Conservation (phyloP, 53 echinoderm and acorn worm genomes). For the Arbacia lixula region DNA sequence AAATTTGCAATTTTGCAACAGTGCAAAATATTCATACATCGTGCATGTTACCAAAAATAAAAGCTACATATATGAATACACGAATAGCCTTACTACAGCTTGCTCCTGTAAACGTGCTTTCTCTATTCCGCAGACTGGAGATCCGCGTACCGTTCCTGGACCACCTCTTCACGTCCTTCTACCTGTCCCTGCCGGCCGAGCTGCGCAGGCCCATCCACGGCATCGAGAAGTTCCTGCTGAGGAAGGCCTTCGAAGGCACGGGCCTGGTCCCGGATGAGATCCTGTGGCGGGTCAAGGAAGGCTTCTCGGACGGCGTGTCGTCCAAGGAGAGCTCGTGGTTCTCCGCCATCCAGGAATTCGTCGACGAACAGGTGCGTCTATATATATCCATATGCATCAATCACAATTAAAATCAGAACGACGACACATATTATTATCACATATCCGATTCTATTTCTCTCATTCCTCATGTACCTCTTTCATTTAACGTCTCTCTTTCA, state of each 20-base stretch:
- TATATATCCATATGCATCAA: too few relatives aligned
- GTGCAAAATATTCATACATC: too few relatives aligned
- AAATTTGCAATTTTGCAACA: too few relatives aligned
- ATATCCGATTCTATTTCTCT: too few relatives aligned
- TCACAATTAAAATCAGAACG: too few relatives aligned
- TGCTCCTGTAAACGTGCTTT: not conserved
- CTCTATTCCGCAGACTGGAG: not conserved
- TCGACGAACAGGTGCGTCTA: slow-evolving; percentile 19
- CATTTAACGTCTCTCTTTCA: too few relatives aligned
- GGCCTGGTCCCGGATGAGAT: slow-evolving; percentile 25
- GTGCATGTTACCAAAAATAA: too few relatives aligned
- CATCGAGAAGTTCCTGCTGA: slow-evolving; percentile 27
- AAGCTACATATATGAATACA: too few relatives aligned
- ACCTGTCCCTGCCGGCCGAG: not conserved
- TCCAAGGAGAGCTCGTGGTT: slow-evolving; percentile 41
- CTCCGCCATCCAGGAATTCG: not conserved
- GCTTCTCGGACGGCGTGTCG: slow-evolving; percentile 36
- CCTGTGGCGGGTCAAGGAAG: slow-evolving; percentile 44
- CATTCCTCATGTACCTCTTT: too few relatives aligned
- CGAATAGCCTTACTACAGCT: too few relatives aligned
- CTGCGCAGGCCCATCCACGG: slow-evolving; percentile 19
- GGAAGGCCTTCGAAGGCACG: slow-evolving; percentile 23
- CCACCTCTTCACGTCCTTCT: slow-evolving; percentile 21
- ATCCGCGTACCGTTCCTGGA: slow-evolving; percentile 35
- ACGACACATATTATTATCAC: too few relatives aligned